Conservation (phyloP, 2,888 invertebrate genomes). For the Eurytoma adleriae region DNA sequence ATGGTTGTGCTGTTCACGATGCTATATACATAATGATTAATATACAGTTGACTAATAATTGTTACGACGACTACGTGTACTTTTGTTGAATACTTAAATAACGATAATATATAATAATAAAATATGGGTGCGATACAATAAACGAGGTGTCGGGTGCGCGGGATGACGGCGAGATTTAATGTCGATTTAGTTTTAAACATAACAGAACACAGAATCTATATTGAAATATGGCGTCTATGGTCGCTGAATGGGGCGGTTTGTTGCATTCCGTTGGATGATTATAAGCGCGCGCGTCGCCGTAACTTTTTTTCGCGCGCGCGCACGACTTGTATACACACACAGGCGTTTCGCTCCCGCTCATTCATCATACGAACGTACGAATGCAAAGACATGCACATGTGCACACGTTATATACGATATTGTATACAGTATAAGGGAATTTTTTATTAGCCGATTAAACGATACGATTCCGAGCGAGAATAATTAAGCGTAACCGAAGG, state of each 20-base stretch:
- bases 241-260: constrained; percentile 14
- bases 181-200: too few relatives aligned
- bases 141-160: too few relatives aligned
- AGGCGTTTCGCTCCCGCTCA: constrained; percentile 16
- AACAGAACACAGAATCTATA: too few relatives aligned
- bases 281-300: not conserved
- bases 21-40: too few relatives aligned
- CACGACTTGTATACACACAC: not conserved
- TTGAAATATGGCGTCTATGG: constrained; percentile 5
- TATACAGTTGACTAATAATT: too few relatives aligned
- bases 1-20: too few relatives aligned
- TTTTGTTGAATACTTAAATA: too few relatives aligned
- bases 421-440: constrained; percentile 44
- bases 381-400: constrained; percentile 42
- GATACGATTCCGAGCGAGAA: constrained; percentile 38
- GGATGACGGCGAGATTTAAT: too few relatives aligned
- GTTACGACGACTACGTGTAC: too few relatives aligned
- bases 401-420: constrained; percentile 49
- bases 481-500: constrained; percentile 8
- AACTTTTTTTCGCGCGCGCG: not conserved
- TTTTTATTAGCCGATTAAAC: constrained; percentile 44
- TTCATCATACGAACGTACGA: constrained; percentile 38
- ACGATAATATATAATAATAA: too few relatives aligned
- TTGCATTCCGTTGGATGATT: not conserved
- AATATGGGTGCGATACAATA: too few relatives aligned